These are phyloP conservation scores for Ennomos erosarius DNA, from an alignment of 2,888 invertebrate genomes.

Conservation along the genomic window DNA sequence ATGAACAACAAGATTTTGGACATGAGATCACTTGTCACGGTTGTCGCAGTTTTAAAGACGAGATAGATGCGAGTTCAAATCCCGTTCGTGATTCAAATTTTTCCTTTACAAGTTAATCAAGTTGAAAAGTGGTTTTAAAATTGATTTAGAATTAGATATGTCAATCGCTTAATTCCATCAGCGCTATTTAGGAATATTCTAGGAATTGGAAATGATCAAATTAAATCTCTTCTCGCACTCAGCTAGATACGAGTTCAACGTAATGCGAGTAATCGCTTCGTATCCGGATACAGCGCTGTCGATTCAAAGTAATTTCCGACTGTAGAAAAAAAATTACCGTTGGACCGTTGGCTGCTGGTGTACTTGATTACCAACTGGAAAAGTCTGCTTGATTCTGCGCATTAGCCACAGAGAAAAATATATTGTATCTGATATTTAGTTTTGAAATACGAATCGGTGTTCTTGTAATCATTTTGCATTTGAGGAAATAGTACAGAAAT, in stretches of 20 bases:
- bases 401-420: slow-evolving; percentile 6
- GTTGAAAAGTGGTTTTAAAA: too few species aligned
- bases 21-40: too few species aligned
- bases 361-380: slow-evolving; percentile 35
- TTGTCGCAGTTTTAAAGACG: too few species aligned
- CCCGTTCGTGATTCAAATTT: too few species aligned
- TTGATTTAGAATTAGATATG: too few species aligned
- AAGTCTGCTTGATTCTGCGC: slow-evolving; percentile 17
- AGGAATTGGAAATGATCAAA: slow-evolving; percentile 16
- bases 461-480: too few species aligned
- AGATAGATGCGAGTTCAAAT: too few species aligned
- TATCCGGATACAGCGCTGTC: slow-evolving; percentile 53
- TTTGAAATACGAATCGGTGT: too few species aligned
- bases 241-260: slow-evolving; percentile 29
- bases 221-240: slow-evolving; percentile 4
- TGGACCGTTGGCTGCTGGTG: slow-evolving; percentile 52
- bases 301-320: slow-evolving; percentile 69
- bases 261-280: slow-evolving; percentile 44
- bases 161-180: neutral
- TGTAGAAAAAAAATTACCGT: slow-evolving; percentile 60
- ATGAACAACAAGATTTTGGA: too few species aligned
- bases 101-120: too few species aligned
- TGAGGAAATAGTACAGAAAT: too few species aligned
- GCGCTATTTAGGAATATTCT: neutral
- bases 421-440: neutral